phyloP scores from a whole-genome alignment of 2,888 invertebrate species.

The Bugula neritina region DNA sequence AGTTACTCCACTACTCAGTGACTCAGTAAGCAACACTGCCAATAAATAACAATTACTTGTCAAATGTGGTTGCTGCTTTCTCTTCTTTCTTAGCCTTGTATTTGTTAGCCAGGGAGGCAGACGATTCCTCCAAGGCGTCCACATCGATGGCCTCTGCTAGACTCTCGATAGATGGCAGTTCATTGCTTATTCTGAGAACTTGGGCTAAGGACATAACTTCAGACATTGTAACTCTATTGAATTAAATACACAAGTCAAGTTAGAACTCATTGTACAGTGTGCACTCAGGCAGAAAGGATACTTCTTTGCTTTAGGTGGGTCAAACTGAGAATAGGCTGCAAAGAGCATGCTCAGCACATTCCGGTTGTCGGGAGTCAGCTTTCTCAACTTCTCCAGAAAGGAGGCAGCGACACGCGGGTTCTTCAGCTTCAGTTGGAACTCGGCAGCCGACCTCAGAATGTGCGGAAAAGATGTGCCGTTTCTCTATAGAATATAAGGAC shows the following conservation, averaged over 20 bases:
- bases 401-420: constrained; percentile 70
- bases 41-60: no score
- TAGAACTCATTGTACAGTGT: not conserved
- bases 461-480: constrained; percentile 59
- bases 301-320: constrained; percentile 70
- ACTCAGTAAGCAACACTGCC: no score
- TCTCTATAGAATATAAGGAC: constrained; percentile 35
- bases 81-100: constrained; percentile 61
- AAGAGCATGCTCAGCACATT: constrained; percentile 21
- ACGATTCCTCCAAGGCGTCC: constrained; percentile 72
- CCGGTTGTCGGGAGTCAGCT: constrained; percentile 39
- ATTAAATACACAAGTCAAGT: not conserved
- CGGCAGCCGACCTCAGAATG: constrained; percentile 80
- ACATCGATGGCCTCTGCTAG: constrained; percentile 63
- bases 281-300: constrained; percentile 37
- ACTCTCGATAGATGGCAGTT: constrained; percentile 63
- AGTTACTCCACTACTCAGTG: no score
- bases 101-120: constrained; percentile 74
- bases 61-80: not conserved
- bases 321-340: constrained; percentile 71
- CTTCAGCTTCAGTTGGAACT: constrained; percentile 73
- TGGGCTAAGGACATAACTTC: not conserved
- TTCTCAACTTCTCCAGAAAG: constrained; percentile 73
- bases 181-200: constrained; percentile 58
- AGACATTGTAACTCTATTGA: no score